Base-by-base conservation (phyloP, 1,140 invertebrate species). In the Plodia interpunctella region DNA sequence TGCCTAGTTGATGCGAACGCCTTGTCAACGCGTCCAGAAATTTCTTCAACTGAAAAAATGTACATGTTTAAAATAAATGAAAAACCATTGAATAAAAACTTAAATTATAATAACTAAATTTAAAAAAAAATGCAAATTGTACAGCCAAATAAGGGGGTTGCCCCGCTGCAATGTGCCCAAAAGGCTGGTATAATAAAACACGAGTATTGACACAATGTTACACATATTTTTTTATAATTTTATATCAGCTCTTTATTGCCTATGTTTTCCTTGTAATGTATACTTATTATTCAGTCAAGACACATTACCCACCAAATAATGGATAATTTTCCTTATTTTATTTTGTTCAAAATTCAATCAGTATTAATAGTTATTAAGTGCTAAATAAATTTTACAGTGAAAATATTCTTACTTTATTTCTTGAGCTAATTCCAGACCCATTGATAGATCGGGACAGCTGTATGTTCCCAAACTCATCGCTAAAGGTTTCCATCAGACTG, bases 401-500 rank as follows among this genome's bases (percentile, higher is more conserved):
- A 4, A 53, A 25, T 25, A n/a, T 5, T 83, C 72, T 83, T 87
- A 94, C 93, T 80, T 94, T 92, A 68, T 90, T 92, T 57, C 88
- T 90, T n/a, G 92, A 93, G 73, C 94, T 94, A 86, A 94, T 95
- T 13, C 94, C 94, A 44, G 94, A 93, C 0, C 94, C 94, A 76
- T 94, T 93, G 66, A 94, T 92, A 13, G 94, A 94, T 62, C 94
- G 83, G 2, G 92, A 92, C 70, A 95, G 92, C 76, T 95, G 93
- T 56, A 96, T 85, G 28, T 91, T 87, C 0, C 94, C 93, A 83
- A 92, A 91, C 70, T 94, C 93, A 85, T 95, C 94, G 20, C 91
- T 91, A 66, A 93, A 94, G 8, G 94, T 94, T 74, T 97, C 94
- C 18, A 93, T 90, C 76, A 98, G 91, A 75, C 96, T 96, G 76